phyloP scores from a whole-genome alignment of 2,888 invertebrate species.

The Sipha maydis region DNA sequence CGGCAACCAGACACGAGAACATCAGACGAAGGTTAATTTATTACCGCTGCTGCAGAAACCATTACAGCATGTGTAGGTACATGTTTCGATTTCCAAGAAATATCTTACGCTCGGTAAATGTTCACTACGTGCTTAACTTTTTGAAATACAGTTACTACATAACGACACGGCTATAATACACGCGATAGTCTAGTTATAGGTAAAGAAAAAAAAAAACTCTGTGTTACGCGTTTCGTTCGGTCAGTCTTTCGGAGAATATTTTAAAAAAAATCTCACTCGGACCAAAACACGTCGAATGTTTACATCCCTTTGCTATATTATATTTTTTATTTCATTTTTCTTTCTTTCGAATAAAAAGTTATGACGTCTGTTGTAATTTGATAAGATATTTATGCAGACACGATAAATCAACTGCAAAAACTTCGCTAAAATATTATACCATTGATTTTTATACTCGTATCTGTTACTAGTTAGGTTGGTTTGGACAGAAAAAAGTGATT shows the following conservation, averaged over 20 bases:
- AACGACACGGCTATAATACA: background rate
- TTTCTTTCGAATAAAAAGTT: background rate
- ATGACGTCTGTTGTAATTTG: background rate
- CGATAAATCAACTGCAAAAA: constrained; percentile 19
- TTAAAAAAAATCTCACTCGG: background rate
- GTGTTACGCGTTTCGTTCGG: background rate
- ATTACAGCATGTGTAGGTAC: background rate
- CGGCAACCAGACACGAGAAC: background rate
- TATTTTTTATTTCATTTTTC: background rate
- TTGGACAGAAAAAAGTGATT: background rate
- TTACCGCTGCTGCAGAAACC: background rate
- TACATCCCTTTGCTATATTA: background rate
- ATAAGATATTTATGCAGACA: constrained; percentile 20
- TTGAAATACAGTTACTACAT: background rate
- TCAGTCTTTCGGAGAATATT: background rate
- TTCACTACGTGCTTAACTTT: background rate
- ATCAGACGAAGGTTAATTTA: constrained; percentile 27
- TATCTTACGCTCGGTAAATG: background rate
- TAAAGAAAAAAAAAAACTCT: background rate
- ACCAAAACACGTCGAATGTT: background rate
- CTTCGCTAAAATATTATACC: background rate
- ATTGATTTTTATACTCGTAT: background rate
- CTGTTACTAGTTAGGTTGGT: background rate
- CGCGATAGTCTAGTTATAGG: no score
- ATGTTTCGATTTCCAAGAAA: constrained; percentile 7